Evolutionary conservation across 1,140 invertebrate genomes (phyloP).

Genomic region (Drosophila bocqueti): DNA sequence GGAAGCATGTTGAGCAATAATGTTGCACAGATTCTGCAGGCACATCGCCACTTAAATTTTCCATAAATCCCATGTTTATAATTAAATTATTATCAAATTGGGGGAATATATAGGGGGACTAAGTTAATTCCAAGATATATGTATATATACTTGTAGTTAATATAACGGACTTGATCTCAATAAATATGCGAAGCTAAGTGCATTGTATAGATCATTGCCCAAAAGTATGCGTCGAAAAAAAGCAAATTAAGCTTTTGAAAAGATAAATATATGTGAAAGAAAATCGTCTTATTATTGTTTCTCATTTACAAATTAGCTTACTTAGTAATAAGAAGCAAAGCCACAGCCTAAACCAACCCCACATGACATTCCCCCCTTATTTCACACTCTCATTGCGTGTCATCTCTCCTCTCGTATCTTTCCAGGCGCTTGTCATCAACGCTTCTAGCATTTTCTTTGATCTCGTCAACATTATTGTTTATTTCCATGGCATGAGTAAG

Average conservation of each 20-base stretch:
- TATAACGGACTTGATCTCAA: background rate
- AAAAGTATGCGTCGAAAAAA: background rate
- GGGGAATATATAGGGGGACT: background rate
- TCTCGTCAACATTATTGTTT: slow-evolving; percentile 75
- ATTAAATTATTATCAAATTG: background rate
- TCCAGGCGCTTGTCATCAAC: slow-evolving; percentile 83
- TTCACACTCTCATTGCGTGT: slow-evolving; percentile 19
- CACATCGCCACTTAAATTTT: background rate
- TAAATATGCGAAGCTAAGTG: no score
- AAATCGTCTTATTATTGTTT: background rate
- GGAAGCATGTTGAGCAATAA: background rate
- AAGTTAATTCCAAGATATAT: background rate
- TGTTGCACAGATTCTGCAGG: background rate
- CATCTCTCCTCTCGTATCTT: slow-evolving; percentile 51
- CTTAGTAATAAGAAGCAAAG: background rate
- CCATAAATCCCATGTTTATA: background rate
- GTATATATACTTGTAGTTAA: background rate
- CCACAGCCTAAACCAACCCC: background rate
- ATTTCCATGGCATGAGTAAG: slow-evolving; percentile 79
- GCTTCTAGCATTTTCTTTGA: slow-evolving; percentile 83
- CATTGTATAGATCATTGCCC: background rate
- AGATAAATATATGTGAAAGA: background rate
- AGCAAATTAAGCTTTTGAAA: background rate
- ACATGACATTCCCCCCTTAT: background rate
- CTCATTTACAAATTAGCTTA: background rate